Conservation (phyloP, 2,113 vertebrate genomes). For the Sylvia atricapilla region DNA sequence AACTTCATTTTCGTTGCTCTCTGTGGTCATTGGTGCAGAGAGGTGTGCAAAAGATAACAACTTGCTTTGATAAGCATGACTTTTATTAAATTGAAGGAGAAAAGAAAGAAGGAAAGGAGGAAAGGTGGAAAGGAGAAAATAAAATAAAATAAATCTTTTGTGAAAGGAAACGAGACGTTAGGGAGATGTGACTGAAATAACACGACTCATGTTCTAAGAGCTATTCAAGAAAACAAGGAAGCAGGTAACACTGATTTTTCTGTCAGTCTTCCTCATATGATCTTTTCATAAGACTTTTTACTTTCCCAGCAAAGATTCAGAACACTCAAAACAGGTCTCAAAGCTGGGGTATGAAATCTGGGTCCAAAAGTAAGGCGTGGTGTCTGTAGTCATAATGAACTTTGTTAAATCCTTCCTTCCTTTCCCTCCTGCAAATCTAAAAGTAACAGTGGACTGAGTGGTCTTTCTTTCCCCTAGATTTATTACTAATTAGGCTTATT, state of each 20-base stretch:
- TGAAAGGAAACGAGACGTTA: background rate
- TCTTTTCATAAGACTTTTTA: background rate
- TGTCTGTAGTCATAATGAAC: background rate
- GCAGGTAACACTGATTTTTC: background rate
- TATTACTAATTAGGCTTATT: background rate
- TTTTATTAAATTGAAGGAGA: background rate
- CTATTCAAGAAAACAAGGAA: background rate
- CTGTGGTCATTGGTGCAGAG: background rate
- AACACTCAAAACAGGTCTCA: background rate
- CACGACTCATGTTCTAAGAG: background rate
- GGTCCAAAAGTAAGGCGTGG: background rate
- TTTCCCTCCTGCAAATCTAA: background rate
- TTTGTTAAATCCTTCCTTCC: background rate
- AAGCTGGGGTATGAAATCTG: background rate
- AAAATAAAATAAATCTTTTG: background rate
- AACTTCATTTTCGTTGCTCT: background rate
- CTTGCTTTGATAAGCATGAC: background rate
- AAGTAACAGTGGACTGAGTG: background rate
- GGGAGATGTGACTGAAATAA: background rate
- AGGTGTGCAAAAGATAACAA: background rate
- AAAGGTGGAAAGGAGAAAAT: background rate
- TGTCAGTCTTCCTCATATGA: rapidly evolving
- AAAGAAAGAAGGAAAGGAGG: background rate
- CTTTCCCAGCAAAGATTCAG: background rate
- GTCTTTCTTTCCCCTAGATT: background rate